Conservation (phyloP, 2,888 invertebrate genomes). For the Eulithis prunata region DNA sequence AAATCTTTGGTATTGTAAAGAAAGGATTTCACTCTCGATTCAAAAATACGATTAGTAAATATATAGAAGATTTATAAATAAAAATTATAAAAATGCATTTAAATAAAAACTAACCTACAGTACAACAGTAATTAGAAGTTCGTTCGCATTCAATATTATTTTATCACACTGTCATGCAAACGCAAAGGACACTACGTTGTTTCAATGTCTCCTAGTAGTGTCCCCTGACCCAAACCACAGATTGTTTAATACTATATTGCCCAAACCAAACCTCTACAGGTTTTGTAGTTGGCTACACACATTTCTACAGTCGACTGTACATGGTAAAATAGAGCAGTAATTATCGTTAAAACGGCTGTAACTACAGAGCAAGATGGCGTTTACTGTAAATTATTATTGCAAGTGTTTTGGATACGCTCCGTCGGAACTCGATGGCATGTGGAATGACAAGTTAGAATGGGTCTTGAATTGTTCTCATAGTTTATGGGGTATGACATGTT, state of each 20-base stretch:
- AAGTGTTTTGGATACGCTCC: conserved; percentile 48
- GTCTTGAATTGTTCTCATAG: conserved; percentile 33
- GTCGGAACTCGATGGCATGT: conserved; percentile 49
- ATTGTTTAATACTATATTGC: too few relatives aligned
- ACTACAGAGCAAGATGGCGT: conserved; percentile 48
- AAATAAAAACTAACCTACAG: too few relatives aligned
- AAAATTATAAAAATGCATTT: too few relatives aligned
- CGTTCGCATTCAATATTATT: too few relatives aligned
- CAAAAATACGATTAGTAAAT: too few relatives aligned
- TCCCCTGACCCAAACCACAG: not conserved
- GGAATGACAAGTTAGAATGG: conserved; percentile 41
- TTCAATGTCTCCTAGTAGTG: too few relatives aligned
- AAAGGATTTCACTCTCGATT: too few relatives aligned
- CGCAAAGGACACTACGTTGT: too few relatives aligned
- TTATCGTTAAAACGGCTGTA: conserved; percentile 46
- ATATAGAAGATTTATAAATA: too few relatives aligned
- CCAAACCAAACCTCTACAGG: not conserved
- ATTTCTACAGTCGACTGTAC: conserved; percentile 9
- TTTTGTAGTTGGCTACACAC: conserved; percentile 4
- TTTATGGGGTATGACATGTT: conserved; percentile 30
- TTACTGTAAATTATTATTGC: conserved; percentile 53
- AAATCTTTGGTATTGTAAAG: too few relatives aligned
- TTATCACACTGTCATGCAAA: too few relatives aligned
- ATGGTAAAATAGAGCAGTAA: conserved; percentile 32
- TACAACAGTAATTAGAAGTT: too few relatives aligned